phyloP scores from a whole-genome alignment of 2,797 vertebrate species.

The Diplodus sargus region DNA sequence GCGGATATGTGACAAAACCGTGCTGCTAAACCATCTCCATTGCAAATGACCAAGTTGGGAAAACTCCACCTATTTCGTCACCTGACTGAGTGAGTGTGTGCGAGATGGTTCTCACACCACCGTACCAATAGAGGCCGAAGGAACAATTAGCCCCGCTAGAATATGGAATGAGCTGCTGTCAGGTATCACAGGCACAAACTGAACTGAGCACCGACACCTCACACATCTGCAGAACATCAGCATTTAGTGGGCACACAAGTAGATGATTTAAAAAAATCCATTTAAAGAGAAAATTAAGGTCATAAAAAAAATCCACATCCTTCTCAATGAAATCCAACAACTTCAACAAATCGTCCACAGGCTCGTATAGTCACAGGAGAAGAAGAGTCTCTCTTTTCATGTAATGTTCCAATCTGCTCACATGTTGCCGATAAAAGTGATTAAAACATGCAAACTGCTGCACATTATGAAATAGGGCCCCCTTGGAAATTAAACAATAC shows the following conservation, averaged over 20 bases:
- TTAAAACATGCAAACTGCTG: too few relatives aligned
- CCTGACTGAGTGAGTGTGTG: slow-evolving; percentile 51
- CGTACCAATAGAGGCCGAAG: slow-evolving; percentile 1
- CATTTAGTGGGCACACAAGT: neutral
- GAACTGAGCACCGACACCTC: neutral
- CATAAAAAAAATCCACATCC: too few relatives aligned
- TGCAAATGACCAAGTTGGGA: slow-evolving; percentile 80
- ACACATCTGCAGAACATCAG: neutral
- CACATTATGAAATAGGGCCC: too few relatives aligned
- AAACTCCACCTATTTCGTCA: slow-evolving; percentile 81
- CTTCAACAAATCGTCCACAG: too few relatives aligned
- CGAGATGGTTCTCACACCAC: slow-evolving; percentile 46
- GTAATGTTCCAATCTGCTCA: too few relatives aligned
- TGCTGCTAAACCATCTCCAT: slow-evolving; percentile 75
- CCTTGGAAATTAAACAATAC: neutral
- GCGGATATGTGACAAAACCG: slow-evolving; percentile 78
- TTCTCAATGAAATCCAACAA: too few relatives aligned
- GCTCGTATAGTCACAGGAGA: too few relatives aligned
- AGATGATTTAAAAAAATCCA: neutral
- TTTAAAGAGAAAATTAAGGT: too few relatives aligned
- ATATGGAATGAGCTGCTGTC: neutral
- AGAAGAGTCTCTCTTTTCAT: too few relatives aligned
- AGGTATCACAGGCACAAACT: neutral
- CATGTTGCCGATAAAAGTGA: too few relatives aligned
- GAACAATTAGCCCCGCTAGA: slow-evolving; percentile 1